Evolutionary conservation across 1,140 invertebrate species (phyloP).

Genomic region (Aphidius gifuensis): DNA sequence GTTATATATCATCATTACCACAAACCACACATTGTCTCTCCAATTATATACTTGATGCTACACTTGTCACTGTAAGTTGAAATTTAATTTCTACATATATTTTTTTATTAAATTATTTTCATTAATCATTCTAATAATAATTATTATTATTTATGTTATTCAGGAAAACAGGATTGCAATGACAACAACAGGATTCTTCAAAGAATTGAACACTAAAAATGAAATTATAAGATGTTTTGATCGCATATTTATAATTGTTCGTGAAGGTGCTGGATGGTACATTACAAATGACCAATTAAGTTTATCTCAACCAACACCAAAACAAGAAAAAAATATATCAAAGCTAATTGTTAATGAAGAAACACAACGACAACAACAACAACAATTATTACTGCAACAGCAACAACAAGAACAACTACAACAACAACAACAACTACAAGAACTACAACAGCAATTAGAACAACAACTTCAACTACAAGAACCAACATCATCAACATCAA

Average conservation of each 20-base stretch:
- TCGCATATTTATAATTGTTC: slow-evolving; percentile 77
- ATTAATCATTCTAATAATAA: slow-evolving; percentile 1
- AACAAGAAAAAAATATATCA: slow-evolving; percentile 62
- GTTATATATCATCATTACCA: slow-evolving; percentile 74
- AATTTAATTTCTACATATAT: background rate
- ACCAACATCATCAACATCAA: slow-evolving; percentile 25
- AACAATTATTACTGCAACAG: slow-evolving; percentile 29
- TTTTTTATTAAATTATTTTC: too few species aligned
- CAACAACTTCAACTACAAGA: too few species aligned
- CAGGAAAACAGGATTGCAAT: slow-evolving; percentile 62
- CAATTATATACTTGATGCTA: slow-evolving; percentile 80
- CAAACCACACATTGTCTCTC: slow-evolving; percentile 76
- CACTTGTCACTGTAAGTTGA: slow-evolving; percentile 68
- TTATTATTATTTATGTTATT: slow-evolving; percentile 6
- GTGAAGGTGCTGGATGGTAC: slow-evolving; percentile 72
- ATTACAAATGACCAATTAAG: slow-evolving; percentile 83
- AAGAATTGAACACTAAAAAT: slow-evolving; percentile 62
- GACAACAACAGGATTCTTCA: slow-evolving; percentile 74
- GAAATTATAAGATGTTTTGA: slow-evolving; percentile 73
- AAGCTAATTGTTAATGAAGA: background rate
- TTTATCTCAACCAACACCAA: slow-evolving; percentile 68
- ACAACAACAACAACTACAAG: slow-evolving; percentile 24
- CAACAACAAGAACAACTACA: slow-evolving; percentile 14
- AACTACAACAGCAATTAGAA: background rate
- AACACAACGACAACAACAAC: too few species aligned